Evolutionary conservation across 2,797 vertebrate species (phyloP).

Genomic region (Clarias platycephalus): DNA sequence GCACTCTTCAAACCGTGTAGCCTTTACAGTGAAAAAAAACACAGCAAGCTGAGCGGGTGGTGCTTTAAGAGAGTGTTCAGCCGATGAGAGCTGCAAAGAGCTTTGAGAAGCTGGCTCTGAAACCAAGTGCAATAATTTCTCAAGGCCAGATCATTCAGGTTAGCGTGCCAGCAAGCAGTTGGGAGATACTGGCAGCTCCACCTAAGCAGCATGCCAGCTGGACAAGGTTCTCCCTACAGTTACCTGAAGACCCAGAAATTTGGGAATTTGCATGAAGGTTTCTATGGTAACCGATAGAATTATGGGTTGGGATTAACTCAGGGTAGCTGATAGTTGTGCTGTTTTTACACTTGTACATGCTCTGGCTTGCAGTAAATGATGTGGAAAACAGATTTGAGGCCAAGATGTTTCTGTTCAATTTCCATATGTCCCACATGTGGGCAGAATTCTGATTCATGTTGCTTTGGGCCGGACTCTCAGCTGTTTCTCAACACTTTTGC

Average conservation of each 20-base stretch:
- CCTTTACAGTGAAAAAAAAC: neutral
- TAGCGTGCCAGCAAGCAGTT: conserved; percentile 21
- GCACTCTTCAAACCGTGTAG: conserved; percentile 8
- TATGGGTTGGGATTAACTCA: neutral
- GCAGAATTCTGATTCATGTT: conserved; percentile 11
- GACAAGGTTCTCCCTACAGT: conserved; percentile 23
- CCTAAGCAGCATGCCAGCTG: conserved; percentile 22
- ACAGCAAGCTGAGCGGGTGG: conserved; percentile 14
- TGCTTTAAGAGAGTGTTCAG: conserved; percentile 11
- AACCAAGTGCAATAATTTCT: conserved; percentile 20
- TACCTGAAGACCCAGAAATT: conserved; percentile 39
- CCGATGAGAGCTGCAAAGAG: conserved; percentile 19
- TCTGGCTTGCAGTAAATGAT: conserved; percentile 17
- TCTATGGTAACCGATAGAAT: conserved; percentile 36
- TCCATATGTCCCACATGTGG: conserved; percentile 21
- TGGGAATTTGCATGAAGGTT: conserved; percentile 20
- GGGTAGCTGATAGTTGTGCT: conserved; percentile 6
- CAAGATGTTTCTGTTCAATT: conserved; percentile 27
- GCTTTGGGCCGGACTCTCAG: neutral
- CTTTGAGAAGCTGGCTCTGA: conserved; percentile 1
- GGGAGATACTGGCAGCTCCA: conserved; percentile 35
- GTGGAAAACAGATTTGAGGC: conserved; percentile 14
- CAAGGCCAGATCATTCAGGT: conserved; percentile 8
- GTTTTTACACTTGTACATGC: conserved; percentile 11
- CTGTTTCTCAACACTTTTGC: neutral